Base-by-base conservation (phyloP, 1,140 invertebrate genomes). In the Heliconius melpomene region DNA sequence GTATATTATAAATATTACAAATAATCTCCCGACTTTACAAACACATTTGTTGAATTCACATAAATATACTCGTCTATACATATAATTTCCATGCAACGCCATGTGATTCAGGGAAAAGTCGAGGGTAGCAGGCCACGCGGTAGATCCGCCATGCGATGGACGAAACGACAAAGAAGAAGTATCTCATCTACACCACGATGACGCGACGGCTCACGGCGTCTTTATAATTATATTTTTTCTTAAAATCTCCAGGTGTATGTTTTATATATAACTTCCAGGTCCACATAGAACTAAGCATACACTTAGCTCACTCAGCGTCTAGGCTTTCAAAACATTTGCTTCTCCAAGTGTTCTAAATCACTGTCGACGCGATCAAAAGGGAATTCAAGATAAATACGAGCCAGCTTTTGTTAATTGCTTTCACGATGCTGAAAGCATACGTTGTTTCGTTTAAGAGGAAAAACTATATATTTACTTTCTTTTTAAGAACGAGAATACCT, bases 321-420 rank as follows among this genome's bases (percentile, higher is more conserved):
- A 74, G 18, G 72, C 72, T 74, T 74, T 74, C 38, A 74, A 32
- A 46, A 46, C 72, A 74, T 74, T 74, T 74, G 38, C 40, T 74
- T 74, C 38, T 3, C 36, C n/a, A 7, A 23, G 72, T 74, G 72
- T 74, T 74, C 23, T 74, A 74, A 74, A 74, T 74, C 72, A 74
- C 72, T 74, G n/a, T 74, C 9, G 72, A 29, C 70, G 70, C 70
- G 32, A 72, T 72, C 70, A 72, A 72, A 36, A 72, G 29, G 70
- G 70, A 36, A 72, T 8, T 16, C 16, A n/a, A 72, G 70, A 36
- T 72, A 72, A 72, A 72, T 72, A 72, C 32, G 13, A 72, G 13
- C 32, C 23, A 36, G 70, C 70, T 72, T 36, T 72, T 72, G 70
- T 72, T 36, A 72, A 72, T 72, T 7, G 29, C 70, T 72, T 72